phyloP scores from a whole-genome alignment of 2,113 vertebrate species.

The Neodon shergylaensis region DNA sequence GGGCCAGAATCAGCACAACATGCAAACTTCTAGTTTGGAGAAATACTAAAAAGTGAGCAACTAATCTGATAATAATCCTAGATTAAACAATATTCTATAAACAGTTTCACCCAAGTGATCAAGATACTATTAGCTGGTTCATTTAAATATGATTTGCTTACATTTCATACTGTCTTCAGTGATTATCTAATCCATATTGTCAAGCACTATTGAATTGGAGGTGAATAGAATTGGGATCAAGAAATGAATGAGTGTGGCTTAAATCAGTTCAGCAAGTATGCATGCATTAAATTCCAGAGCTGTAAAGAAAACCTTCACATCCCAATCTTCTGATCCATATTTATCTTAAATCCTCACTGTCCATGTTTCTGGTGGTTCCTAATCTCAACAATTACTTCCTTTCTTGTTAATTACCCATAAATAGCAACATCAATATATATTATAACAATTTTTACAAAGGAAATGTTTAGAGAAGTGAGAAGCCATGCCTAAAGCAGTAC shows the following conservation, averaged over 20 bases:
- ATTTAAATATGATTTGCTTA: neutral
- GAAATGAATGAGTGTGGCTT: neutral
- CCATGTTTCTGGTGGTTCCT: neutral
- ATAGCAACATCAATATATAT: neutral
- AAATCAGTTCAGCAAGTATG: neutral
- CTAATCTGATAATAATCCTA: neutral
- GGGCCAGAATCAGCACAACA: neutral
- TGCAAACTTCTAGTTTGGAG: neutral
- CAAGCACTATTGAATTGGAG: neutral
- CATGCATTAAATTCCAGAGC: neutral
- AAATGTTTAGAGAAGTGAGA: constrained; percentile 21
- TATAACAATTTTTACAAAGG: neutral
- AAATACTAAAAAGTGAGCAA: neutral
- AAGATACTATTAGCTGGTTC: neutral
- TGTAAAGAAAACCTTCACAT: neutral
- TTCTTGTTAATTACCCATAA: neutral
- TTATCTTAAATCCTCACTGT: neutral
- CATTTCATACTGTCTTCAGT: neutral
- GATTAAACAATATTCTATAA: neutral
- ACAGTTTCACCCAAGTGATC: neutral
- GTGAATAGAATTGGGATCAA: neutral
- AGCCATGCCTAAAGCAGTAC: neutral
- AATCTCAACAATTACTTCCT: neutral
- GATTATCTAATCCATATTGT: neutral
- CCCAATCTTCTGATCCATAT: neutral